phyloP scores from a whole-genome alignment of 2,797 vertebrate species.

The Mycteria americana region DNA sequence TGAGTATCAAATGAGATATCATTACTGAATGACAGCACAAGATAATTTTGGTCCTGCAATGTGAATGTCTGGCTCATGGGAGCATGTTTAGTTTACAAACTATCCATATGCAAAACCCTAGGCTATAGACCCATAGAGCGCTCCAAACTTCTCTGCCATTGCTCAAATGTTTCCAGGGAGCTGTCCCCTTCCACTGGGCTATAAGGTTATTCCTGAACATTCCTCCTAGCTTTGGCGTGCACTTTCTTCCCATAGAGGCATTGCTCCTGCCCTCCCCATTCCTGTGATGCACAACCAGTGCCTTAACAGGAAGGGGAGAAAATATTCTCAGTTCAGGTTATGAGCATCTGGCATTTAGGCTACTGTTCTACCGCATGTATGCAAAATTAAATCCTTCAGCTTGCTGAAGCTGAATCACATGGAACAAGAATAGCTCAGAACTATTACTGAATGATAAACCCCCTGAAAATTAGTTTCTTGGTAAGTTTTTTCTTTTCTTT shows the following conservation, averaged over 20 bases:
- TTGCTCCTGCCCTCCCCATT: not conserved
- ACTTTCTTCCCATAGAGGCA: not conserved
- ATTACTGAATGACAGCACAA: conserved; percentile 51
- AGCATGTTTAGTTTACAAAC: not conserved
- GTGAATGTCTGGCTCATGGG: not conserved
- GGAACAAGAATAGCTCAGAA: not conserved
- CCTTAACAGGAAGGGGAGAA: not conserved
- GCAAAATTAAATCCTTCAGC: not conserved
- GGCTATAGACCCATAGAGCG: not conserved
- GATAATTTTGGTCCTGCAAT: not conserved
- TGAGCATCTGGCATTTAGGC: not conserved
- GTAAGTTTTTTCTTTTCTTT: not conserved
- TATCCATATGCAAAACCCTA: not conserved
- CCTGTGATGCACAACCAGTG: not conserved
- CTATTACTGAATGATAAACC: not conserved
- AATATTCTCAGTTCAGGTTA: not conserved
- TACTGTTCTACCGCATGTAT: not conserved
- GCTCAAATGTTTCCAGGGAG: not conserved
- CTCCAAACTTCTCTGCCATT: conserved; percentile 10
- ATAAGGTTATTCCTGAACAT: conserved; percentile 41
- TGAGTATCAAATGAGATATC: conserved; percentile 52
- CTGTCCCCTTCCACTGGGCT: not conserved
- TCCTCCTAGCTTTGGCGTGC: not conserved
- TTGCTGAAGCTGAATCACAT: not conserved
- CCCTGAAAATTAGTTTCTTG: not conserved